Percentiles rank a stretch among this genome's conserved stretches.
phyloP scores from a whole-genome alignment of 2,113 vertebrate species.

The Tetraodon nigroviridis region DNA sequence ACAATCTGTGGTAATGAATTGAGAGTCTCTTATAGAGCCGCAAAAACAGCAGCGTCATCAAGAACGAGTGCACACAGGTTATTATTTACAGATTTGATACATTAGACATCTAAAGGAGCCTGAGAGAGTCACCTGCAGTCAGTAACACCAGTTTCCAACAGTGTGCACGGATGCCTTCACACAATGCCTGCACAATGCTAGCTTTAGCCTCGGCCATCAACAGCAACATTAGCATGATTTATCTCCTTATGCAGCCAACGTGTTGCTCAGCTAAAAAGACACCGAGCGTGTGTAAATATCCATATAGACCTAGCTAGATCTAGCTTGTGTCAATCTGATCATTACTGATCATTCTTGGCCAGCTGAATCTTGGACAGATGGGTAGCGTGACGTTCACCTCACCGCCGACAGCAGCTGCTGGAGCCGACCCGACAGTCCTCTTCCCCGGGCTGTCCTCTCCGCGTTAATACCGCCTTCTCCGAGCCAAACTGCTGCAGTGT shows the following conservation, averaged over 20 bases:
- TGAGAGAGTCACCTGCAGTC: neutral
- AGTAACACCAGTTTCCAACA: conserved; percentile 10
- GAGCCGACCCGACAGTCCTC: conserved; percentile 32
- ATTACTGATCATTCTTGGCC: neutral
- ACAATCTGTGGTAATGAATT: conserved; percentile 26
- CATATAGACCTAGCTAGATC: too few relatives aligned
- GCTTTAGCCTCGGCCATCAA: conserved; percentile 14
- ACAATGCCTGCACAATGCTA: conserved; percentile 19
- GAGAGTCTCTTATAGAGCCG: too few relatives aligned
- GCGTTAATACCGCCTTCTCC: neutral
- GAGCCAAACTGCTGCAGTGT: neutral
- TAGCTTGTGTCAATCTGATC: too few relatives aligned
- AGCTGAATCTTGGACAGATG: conserved; percentile 24
- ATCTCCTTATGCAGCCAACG: neutral
- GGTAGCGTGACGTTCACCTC: conserved; percentile 51
- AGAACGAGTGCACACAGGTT: too few relatives aligned
- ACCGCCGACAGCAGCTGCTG: conserved; percentile 56
- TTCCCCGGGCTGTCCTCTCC: conserved; percentile 14
- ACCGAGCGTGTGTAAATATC: too few relatives aligned
- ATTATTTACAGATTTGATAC: too few relatives aligned
- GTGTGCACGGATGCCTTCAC: conserved; percentile 5
- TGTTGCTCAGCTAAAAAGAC: neutral
- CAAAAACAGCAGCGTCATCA: too few relatives aligned
- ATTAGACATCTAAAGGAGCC: too few relatives aligned
- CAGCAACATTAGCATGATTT: conserved; percentile 16